Percentiles rank a stretch among this genome's conserved stretches.
phyloP scores from a whole-genome alignment of 2,888 invertebrate genomes.

The Pachydiplax longipennis region DNA sequence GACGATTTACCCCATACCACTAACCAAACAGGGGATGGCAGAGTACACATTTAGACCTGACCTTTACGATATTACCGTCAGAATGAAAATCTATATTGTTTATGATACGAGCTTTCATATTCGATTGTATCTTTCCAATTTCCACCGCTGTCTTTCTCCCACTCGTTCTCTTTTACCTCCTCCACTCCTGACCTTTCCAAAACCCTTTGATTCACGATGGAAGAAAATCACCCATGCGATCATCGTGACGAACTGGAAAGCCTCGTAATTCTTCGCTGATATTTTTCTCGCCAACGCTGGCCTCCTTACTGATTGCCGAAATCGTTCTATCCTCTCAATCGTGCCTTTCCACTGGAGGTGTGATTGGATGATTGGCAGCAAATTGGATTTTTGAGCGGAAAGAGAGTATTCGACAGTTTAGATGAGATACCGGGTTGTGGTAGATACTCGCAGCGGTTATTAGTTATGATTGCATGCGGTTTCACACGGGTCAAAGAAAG shows the following conservation, averaged over 20 bases:
- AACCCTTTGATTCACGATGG: too few species aligned
- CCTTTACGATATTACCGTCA: too few species aligned
- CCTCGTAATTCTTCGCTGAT: too few species aligned
- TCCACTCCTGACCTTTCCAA: too few species aligned
- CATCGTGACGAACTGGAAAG: too few species aligned
- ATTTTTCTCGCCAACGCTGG: too few species aligned
- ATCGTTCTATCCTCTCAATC: too few species aligned
- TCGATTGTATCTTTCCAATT: neutral
- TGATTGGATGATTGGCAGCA: neutral
- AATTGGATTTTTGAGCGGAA: neutral
- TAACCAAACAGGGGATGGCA: neutral
- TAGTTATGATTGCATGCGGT: neutral
- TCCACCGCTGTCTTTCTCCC: neutral
- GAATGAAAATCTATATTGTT: too few species aligned
- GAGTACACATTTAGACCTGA: neutral
- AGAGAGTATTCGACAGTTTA: neutral
- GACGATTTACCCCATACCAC: too few species aligned
- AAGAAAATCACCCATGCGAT: too few species aligned
- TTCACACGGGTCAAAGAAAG: neutral
- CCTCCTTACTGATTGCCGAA: too few species aligned
- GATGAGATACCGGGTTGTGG: neutral
- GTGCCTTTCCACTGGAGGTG: neutral
- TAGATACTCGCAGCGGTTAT: neutral
- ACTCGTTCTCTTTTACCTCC: neutral
- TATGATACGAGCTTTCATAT: neutral